Evolutionary conservation across 2,888 invertebrate species (phyloP), one percentile per base, ranked within the genome.

Genomic region (Drosophila fungiperda): DNA sequence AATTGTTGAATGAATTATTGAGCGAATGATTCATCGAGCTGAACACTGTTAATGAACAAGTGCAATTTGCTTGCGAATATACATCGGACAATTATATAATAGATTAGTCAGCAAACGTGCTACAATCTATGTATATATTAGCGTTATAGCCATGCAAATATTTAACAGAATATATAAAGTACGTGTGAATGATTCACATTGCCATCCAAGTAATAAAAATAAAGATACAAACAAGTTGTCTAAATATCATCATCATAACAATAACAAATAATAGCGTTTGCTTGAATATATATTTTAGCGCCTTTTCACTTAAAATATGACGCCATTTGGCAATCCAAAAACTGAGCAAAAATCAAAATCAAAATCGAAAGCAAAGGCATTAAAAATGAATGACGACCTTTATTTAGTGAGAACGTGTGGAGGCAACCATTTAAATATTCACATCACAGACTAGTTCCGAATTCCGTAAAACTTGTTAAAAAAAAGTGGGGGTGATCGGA

Each of bases 11-110:
- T 67, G 61, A 58, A 29, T 20, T 40, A 66, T 49, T 36, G 45
- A 53, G 60, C 82, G 82, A 87, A 36, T 87, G 83, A 83, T 35
- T 83, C 88, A 85, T 73, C 54, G 38, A 23, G 42, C 53, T 35
- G 55, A 45, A 53, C 71, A 80, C 38, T 69, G 45, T 64, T 74
- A 64, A 64, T 67, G 36, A 63, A 53, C 57, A 63, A 66, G 70
- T 83, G 76, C 76, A 81, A 81, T 78, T 86, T 64, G 57, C 83
- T 66, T 80, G 50, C 55, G 73, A 70, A 65, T 52, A 64, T 66
- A 70, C 64, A 66, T 20, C 20, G 12, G 26, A 42, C 59, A 61
- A 70, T 76, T 80, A 75, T 54, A n/a, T 49, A 59, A 63, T 38
- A 38, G 55, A 62, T 86, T 77, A 88, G 78, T 83, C 89, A 86